Conservation (phyloP, 2,797 vertebrate genomes). For the Borostomias antarcticus region DNA sequence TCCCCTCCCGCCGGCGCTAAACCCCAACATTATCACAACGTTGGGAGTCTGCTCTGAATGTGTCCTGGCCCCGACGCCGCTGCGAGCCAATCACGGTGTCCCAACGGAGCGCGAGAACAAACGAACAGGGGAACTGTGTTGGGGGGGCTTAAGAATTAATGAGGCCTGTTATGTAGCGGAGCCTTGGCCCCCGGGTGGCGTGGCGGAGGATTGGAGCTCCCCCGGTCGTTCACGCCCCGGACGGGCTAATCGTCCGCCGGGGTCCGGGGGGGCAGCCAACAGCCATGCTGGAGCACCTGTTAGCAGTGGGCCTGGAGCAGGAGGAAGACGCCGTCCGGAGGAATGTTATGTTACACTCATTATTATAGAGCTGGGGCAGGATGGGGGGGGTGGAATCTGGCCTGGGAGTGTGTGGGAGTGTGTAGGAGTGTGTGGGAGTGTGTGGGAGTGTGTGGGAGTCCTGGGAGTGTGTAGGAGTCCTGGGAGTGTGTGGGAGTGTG, state of each 20-base stretch:
- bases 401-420: no score
- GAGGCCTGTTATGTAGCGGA: slow-evolving; percentile 25
- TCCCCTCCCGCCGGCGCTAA: neutral
- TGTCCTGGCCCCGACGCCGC: neutral
- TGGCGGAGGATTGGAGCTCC: neutral
- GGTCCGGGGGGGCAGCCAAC: slow-evolving; percentile 43
- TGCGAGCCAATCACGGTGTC: slow-evolving; percentile 2
- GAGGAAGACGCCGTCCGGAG: slow-evolving; percentile 22
- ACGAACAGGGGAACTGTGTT: slow-evolving; percentile 29
- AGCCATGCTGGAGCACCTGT: slow-evolving; percentile 41
- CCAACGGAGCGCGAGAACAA: slow-evolving; percentile 28
- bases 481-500: no score
- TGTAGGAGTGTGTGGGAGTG: no score
- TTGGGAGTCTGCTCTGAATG: neutral
- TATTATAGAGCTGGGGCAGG: no score
- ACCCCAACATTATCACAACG: neutral
- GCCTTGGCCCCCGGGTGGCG: slow-evolving; percentile 19
- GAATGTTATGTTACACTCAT: slow-evolving; percentile 37
- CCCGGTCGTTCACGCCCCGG: slow-evolving; percentile 27
- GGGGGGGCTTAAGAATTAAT: slow-evolving; percentile 39
- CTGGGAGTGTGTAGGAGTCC: no score
- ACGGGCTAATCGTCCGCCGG: slow-evolving; percentile 50
- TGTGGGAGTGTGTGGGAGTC: no score
- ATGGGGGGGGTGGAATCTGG: slow-evolving; percentile 47
- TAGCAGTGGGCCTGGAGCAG: slow-evolving; percentile 48